These are phyloP conservation scores for Hemicentrotus pulcherrimus DNA, from an alignment of 35 echinoderm and acorn worm genomes.

Conservation along the genomic window DNA sequence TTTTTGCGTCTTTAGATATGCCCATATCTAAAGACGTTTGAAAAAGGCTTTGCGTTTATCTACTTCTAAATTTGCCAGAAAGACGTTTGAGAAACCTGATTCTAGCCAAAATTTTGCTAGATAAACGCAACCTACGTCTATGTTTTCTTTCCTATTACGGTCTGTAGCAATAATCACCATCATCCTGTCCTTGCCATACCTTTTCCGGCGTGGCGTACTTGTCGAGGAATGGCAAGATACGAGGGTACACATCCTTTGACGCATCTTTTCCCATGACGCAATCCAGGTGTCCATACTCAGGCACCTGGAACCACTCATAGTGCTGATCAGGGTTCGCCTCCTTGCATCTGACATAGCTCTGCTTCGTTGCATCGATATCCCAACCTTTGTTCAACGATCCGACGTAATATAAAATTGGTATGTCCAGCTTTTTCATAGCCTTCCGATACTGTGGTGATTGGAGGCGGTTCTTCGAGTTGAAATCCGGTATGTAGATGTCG, in stretches of 20 bases:
- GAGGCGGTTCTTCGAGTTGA: constrained; percentile 39
- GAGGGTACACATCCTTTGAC: constrained; percentile 58
- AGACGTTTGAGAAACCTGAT: too few species aligned
- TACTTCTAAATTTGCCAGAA: too few species aligned
- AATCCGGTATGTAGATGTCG: constrained; percentile 45
- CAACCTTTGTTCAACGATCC: constrained; percentile 58
- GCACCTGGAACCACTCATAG: constrained; percentile 63
- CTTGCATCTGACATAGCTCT: constrained; percentile 49
- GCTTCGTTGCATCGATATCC: constrained; percentile 59
- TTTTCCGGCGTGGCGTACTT: constrained; percentile 22
- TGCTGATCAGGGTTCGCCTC: constrained; percentile 72
- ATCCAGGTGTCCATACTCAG: constrained; percentile 73
- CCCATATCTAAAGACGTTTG: too few species aligned
- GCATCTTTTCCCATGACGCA: constrained; percentile 69
- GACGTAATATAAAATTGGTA: constrained; percentile 3
- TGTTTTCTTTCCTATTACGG: too few species aligned
- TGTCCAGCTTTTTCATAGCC: background rate
- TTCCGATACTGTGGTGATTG: background rate
- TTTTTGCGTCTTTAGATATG: too few species aligned
- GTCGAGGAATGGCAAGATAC: constrained; percentile 59
- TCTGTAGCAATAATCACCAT: background rate
- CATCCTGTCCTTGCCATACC: background rate
- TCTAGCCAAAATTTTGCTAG: too few species aligned
- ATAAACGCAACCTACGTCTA: too few species aligned
- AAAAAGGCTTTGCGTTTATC: too few species aligned